Base-by-base conservation (phyloP, 2,888 invertebrate species). In the Cistogaster globosa region DNA sequence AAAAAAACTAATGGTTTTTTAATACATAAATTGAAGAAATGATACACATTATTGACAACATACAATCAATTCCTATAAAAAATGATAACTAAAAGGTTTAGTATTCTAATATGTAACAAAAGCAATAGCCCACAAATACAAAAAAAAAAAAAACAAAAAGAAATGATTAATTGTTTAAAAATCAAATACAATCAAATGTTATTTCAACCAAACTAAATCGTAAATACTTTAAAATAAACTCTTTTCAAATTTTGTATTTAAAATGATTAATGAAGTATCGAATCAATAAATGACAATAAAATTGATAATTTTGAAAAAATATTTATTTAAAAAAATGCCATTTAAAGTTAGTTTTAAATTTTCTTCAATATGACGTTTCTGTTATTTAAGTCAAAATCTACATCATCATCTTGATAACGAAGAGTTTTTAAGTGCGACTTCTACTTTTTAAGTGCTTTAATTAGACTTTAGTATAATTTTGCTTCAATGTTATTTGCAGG, bases 81-180 rank as follows among this genome's bases (percentile, higher is more conserved):
- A 65, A 36, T 69, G 45, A 62, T 69, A 60, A 58, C 58, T 65
- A 12, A 48, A 32, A 79, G 67, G 60, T 68, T 78, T 72, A 51
- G 14, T 36, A 45, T 51, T 2, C 38, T 42, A 3, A 45, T 36
- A 14, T 22, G 16, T 12, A 71, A 71, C 65, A 82, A 77, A 63
- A 57, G 6, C 32, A 32, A 32, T 32, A 32, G 32, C 6, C 8
- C 32, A 32, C 32, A 26, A 26, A 26, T 45, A 38, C 48, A 22
- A 58, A 71, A 45, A 51, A 51, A 51, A 16, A 14, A 20, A 72
- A 53, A 57, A n/a, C 68, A 12, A 26, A 60, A 60, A 45, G 2
- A 32, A 45, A 76, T 86, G 87, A 87, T 87, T 87, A 86, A 87
- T 87, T 67, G 71, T 72, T 82, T 74, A 55, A 26, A 22, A 72